Evolutionary conservation across 2,888 invertebrate species (phyloP).

Genomic region (Erebia palarica): DNA sequence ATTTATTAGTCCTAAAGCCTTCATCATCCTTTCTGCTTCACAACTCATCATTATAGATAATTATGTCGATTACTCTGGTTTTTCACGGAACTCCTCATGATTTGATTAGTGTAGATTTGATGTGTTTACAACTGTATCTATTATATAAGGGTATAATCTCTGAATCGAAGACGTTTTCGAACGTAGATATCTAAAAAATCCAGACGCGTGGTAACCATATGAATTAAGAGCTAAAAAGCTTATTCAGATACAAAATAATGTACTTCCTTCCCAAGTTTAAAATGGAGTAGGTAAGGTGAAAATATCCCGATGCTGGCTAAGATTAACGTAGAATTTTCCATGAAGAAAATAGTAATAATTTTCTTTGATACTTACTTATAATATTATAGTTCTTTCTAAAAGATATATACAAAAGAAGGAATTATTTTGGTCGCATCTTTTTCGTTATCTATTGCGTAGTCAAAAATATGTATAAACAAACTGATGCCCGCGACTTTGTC

Average conservation of each 20-base stretch:
- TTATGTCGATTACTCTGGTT: no score
- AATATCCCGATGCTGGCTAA: not conserved
- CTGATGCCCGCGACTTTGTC: no score
- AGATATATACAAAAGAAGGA: no score
- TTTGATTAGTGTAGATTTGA: no score
- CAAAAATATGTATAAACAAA: no score
- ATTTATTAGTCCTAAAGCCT: no score
- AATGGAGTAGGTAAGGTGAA: slow-evolving; percentile 5
- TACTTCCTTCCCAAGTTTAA: not conserved
- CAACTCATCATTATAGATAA: no score
- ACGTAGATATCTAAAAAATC: not conserved
- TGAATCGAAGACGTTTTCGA: not conserved
- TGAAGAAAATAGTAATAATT: not conserved
- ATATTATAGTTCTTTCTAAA: not conserved
- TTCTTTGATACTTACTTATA: not conserved
- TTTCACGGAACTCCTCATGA: no score
- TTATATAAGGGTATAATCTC: not conserved
- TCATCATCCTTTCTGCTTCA: no score
- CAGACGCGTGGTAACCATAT: not conserved
- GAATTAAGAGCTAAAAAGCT: slow-evolving; percentile 18
- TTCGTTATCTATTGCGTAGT: no score
- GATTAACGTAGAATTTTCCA: not conserved
- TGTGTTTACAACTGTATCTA: no score
- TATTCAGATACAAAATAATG: slow-evolving; percentile 18
- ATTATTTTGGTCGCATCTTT: no score